Evolutionary conservation across 2,888 invertebrate species (phyloP), one percentile per base, ranked within the genome.

Genomic region (Andrena haemorrhoa): DNA sequence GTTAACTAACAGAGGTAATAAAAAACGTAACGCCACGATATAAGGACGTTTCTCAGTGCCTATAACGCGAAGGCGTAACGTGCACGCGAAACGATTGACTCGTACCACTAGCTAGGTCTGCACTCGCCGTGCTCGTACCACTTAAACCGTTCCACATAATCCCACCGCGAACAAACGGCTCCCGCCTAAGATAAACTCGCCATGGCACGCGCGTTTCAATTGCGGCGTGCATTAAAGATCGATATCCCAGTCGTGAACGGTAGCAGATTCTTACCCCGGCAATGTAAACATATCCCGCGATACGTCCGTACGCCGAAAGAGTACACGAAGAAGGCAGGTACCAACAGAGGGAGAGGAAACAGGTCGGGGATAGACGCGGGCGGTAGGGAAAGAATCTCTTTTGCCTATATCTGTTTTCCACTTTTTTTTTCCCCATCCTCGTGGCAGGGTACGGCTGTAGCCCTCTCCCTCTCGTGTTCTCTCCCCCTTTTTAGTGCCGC

Each of bases 391-490:
- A 87, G 85, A 87, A 85, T 87, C 83, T 84, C 87, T 72, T 83
- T 89, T 81, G 79, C 84, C 86, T 89, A 90, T 90, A 90, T 89
- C 89, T 91, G 87, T 89, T 90, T 91, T 91, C 87, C 86, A 87
- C 90, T 89, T 89, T 84, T 79, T 82, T 56, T 23, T 86, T 86
- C 76, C 60, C 74, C 85, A 85, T 83, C 78, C 64, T 26, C n/a
- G 75, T 65, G 58, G 76, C 83, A 78, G 79, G 72, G 72, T 79
- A 79, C 79, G 77, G 68, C 77, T 82, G 77, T 75, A 81, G 64
- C 74, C 31, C 74, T 87, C 87, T 82, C 85, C 74, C 70, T 31
- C 66, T 64, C 64, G 75, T 79, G 66, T 10, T 69, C 31, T 53
- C 71, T 31, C 71, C 75, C 63, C 77, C 65, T 68, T 75, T 79